A percentile compares a stretch with the other conserved stretches of the same genome.
phyloP scores from a whole-genome alignment of 2,888 invertebrate genomes.

The Dysmachus trigonus region DNA sequence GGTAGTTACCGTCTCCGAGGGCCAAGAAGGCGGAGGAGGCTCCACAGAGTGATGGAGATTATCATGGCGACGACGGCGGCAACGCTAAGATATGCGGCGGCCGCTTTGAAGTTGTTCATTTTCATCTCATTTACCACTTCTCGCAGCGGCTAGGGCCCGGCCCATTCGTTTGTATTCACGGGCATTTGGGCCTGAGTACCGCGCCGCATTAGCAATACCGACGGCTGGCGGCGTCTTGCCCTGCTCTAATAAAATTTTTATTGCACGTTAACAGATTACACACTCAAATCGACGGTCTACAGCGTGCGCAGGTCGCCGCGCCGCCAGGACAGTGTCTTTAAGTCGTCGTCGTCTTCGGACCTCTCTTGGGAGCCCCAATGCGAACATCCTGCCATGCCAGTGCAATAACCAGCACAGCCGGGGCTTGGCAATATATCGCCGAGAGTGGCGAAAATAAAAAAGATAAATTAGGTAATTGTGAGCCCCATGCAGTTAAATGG shows the following conservation, averaged over 20 bases:
- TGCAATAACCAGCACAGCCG: constrained; percentile 39
- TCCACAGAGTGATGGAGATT: constrained; percentile 30
- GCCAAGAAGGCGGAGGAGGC: background rate
- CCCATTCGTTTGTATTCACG: constrained; percentile 21
- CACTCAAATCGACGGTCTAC: background rate
- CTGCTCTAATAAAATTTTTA: constrained; percentile 39
- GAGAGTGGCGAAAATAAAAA: constrained; percentile 47
- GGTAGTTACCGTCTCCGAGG: background rate
- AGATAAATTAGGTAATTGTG: constrained; percentile 57
- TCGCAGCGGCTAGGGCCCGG: constrained; percentile 14
- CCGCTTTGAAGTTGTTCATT: constrained; percentile 48
- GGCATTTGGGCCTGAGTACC: constrained; percentile 3
- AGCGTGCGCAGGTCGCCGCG: background rate
- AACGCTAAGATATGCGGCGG: constrained; percentile 44
- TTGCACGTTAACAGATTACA: constrained; percentile 2
- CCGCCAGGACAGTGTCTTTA: background rate
- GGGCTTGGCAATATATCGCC: background rate
- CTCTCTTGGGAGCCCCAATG: constrained; percentile 47
- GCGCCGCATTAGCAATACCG: background rate
- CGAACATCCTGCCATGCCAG: constrained; percentile 50
- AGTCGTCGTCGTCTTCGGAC: constrained; percentile 7
- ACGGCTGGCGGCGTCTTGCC: constrained; percentile 6
- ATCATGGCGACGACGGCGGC: constrained; percentile 44
- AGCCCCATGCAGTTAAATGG: constrained; percentile 57
- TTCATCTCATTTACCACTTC: constrained; percentile 49